phyloP scores from a whole-genome alignment of 2,888 invertebrate genomes.

The Arrhopalites spinosus region DNA sequence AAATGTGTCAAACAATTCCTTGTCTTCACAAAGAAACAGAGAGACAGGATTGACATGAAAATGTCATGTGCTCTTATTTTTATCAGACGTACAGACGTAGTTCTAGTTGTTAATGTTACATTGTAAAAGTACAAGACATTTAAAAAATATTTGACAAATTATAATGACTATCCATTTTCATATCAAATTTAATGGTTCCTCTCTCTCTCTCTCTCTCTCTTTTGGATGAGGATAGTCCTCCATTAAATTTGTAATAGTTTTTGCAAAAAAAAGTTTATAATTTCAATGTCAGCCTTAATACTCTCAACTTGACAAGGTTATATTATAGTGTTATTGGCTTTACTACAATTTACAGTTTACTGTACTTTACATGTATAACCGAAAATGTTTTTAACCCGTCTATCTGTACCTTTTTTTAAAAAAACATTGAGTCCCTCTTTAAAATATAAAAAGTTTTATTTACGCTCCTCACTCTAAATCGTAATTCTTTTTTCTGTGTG shows the following conservation, averaged over 20 bases:
- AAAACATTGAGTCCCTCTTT: no score
- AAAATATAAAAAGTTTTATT: neutral
- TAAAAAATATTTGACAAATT: no score
- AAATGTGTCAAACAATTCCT: neutral
- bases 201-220: slow-evolving; percentile 19
- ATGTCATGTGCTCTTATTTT: no score
- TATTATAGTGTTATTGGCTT: neutral
- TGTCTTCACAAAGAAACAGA: no score
- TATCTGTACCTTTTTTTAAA: no score
- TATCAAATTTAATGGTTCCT: neutral
- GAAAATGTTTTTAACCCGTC: no score
- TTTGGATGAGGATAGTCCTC: neutral
- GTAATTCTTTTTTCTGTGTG: neutral
- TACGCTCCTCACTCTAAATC: neutral
- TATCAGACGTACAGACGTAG: no score
- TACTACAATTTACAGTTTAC: neutral
- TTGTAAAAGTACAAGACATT: no score
- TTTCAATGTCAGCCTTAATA: neutral
- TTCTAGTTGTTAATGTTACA: no score
- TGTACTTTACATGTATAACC: no score
- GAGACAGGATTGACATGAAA: no score
- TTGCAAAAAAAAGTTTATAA: neutral
- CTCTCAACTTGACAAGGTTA: slow-evolving; percentile 4
- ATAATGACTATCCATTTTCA: no score
- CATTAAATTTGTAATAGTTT: neutral